Conservation (phyloP, 2,797 vertebrate species). For the Epinephelus malabaricus region DNA sequence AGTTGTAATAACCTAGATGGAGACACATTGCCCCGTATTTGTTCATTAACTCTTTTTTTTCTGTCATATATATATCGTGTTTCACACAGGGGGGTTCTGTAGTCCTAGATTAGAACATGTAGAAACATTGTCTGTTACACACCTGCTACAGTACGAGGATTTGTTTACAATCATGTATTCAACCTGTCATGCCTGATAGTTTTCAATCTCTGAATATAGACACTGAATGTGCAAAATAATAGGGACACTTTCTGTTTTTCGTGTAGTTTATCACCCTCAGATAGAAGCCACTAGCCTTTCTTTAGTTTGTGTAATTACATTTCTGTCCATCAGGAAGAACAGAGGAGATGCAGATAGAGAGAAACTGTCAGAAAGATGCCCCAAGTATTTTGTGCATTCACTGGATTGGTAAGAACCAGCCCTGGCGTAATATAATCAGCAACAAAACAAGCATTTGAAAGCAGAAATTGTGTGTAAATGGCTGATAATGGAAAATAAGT, state of each 20-base stretch:
- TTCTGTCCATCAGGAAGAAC: neutral
- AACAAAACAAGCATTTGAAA: neutral
- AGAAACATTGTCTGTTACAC: slow-evolving; percentile 11
- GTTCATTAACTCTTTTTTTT: neutral
- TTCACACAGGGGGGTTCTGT: neutral
- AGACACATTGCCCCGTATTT: neutral
- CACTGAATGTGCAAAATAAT: slow-evolving; percentile 23
- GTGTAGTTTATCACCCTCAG: neutral
- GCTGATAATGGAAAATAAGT: neutral
- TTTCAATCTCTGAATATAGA: neutral
- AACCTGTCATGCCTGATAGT: neutral
- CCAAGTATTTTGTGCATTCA: neutral
- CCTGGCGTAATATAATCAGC: neutral
- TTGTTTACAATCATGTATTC: slow-evolving; percentile 4
- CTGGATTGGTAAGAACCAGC: neutral
- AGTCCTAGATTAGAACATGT: neutral
- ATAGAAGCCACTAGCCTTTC: neutral
- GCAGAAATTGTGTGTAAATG: slow-evolving; percentile 10
- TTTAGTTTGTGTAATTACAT: slow-evolving; percentile 9
- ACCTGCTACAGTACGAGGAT: neutral
- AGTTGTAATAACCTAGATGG: slow-evolving; percentile 66
- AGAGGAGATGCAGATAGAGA: neutral
- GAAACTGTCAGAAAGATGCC: neutral
- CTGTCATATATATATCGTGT: neutral
- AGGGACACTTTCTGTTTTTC: neutral